Evolutionary conservation across 2,113 vertebrate genomes (phyloP).

Genomic region (Eurypyga helias): DNA sequence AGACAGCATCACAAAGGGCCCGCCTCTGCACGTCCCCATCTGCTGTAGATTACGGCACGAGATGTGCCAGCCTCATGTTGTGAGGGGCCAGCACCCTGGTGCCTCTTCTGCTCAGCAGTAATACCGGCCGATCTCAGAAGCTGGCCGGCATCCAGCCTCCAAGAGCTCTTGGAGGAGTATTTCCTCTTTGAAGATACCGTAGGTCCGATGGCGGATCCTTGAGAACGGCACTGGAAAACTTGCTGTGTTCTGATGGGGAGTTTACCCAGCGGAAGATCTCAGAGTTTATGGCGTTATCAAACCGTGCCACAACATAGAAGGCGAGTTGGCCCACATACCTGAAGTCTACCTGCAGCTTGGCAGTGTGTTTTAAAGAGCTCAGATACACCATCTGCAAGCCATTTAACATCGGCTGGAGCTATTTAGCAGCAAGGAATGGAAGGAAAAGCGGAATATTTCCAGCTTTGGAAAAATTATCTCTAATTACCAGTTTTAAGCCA

Average conservation of each 20-base stretch:
- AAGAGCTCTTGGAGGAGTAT: not conserved
- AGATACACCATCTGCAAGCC: rapidly evolving
- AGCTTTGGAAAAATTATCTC: not conserved
- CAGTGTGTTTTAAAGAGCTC: not conserved
- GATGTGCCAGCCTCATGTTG: not conserved
- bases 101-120: not conserved
- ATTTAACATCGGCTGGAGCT: not conserved
- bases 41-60: not conserved
- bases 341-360: not conserved
- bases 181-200: not conserved
- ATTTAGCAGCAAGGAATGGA: not conserved
- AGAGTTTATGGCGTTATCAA: not conserved
- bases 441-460: not conserved
- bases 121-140: not conserved
- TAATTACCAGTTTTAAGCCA: not conserved
- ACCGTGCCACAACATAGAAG: not conserved
- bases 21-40: not conserved
- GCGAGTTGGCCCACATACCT: not conserved
- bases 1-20: not conserved
- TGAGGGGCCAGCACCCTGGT: not conserved
- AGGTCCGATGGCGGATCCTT: not conserved
- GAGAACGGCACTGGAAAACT: not conserved
- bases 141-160: not conserved
- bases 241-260: not conserved
- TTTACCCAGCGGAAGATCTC: not conserved